Evolutionary conservation across 2,113 vertebrate species (phyloP).

Genomic region (Collichthys lucidus): DNA sequence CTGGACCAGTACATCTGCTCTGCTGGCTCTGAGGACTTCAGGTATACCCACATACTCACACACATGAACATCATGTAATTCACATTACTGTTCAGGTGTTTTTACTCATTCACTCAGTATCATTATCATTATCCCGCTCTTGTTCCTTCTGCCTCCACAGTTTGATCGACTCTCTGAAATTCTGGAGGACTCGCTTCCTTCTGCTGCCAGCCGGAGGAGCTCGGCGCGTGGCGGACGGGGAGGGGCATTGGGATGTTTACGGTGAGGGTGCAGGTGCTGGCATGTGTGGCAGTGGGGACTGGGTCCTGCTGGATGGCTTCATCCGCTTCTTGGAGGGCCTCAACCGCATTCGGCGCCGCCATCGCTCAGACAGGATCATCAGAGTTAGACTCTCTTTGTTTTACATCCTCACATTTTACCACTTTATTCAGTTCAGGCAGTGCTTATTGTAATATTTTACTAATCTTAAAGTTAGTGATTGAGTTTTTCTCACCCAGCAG

Average conservation of each 20-base stretch:
- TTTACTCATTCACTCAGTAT: background rate
- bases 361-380: slow-evolving; percentile 92
- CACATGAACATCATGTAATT: background rate
- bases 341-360: slow-evolving; percentile 94
- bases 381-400: slow-evolving; percentile 51
- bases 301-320: slow-evolving; percentile 93
- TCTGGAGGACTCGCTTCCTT: slow-evolving; percentile 97
- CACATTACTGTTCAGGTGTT: background rate
- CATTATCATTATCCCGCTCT: background rate
- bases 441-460: too few species aligned
- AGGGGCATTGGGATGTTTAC: slow-evolving; percentile 93
- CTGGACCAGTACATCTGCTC: slow-evolving; percentile 99
- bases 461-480: too few species aligned
- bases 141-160: slow-evolving; percentile 70
- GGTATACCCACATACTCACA: slow-evolving; percentile 74
- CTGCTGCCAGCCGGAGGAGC: slow-evolving; percentile 94
- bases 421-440: too few species aligned
- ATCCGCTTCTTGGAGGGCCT: slow-evolving; percentile 97
- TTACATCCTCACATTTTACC: background rate
- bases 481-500: slow-evolving; percentile 66
- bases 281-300: slow-evolving; percentile 86
- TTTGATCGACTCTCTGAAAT: slow-evolving; percentile 96
- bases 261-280: slow-evolving; percentile 85
- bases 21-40: slow-evolving; percentile 97
- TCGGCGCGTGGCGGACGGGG: slow-evolving; percentile 91